A percentile compares a stretch with the other conserved stretches of the same genome.
These are phyloP conservation scores for Pseudomugil gertrudae DNA, from an alignment of 2,797 vertebrate species.

Conservation along the genomic window DNA sequence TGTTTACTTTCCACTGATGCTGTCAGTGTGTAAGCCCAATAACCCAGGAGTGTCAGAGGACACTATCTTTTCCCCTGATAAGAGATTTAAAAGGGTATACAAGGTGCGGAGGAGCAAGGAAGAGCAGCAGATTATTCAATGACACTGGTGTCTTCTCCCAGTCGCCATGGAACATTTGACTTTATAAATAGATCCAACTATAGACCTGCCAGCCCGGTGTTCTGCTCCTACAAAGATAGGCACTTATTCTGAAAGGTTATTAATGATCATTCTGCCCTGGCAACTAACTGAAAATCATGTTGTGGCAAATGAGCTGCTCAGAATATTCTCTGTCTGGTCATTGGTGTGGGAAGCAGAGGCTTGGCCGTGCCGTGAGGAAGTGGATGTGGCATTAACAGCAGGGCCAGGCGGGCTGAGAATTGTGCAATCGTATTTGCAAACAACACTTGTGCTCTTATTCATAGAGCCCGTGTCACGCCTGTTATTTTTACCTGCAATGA, in stretches of 20 bases:
- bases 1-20: slow-evolving; percentile 75
- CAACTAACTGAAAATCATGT: slow-evolving; percentile 79
- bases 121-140: slow-evolving; percentile 67
- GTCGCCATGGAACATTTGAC: slow-evolving; percentile 81
- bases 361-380: slow-evolving; percentile 48
- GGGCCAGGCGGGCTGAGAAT: slow-evolving; percentile 73
- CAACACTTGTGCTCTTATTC: slow-evolving; percentile 83
- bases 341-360: slow-evolving; percentile 59
- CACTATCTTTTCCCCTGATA: slow-evolving; percentile 40
- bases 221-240: slow-evolving; percentile 79
- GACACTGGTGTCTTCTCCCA: slow-evolving; percentile 68
- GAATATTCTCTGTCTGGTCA: slow-evolving; percentile 72
- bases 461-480: slow-evolving; percentile 67
- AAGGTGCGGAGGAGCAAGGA: slow-evolving; percentile 44
- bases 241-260: slow-evolving; percentile 82
- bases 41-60: slow-evolving; percentile 64
- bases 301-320: slow-evolving; percentile 69
- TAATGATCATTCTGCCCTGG: slow-evolving; percentile 80
- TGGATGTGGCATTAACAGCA: slow-evolving; percentile 69
- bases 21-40: slow-evolving; percentile 49
- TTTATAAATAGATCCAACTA: slow-evolving; percentile 82
- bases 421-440: slow-evolving; percentile 88
- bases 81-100: slow-evolving; percentile 31
- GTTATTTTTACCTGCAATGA: slow-evolving; percentile 85
- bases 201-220: slow-evolving; percentile 76